Percentiles rank a stretch among this genome's conserved stretches.
Conservation (phyloP, 2,888 invertebrate species). For the Cheilosia grossa region DNA sequence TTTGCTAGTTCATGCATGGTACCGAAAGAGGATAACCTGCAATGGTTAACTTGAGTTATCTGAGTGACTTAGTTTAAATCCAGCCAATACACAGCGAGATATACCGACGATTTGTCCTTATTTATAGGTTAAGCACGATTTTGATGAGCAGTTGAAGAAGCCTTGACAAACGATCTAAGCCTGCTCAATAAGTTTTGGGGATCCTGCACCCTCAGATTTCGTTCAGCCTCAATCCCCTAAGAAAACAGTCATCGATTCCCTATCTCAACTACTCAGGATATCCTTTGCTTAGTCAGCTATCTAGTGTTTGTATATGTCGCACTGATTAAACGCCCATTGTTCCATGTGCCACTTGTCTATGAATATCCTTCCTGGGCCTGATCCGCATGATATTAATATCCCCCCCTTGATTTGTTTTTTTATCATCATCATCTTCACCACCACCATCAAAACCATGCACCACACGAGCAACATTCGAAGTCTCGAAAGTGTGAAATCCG, state of each 20-base stretch:
- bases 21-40: too few species aligned
- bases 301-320: slow-evolving; percentile 41
- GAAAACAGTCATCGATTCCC: slow-evolving; percentile 9
- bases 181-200: too few species aligned
- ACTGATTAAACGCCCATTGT: slow-evolving; percentile 64
- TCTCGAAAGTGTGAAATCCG: slow-evolving; percentile 68
- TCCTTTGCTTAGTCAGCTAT: slow-evolving; percentile 44
- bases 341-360: slow-evolving; percentile 51
- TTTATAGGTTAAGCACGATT: too few species aligned
- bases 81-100: too few species aligned
- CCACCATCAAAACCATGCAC: slow-evolving; percentile 47
- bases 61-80: too few species aligned
- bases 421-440: slow-evolving; percentile 34
- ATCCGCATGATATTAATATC: slow-evolving; percentile 22
- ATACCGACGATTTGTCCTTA: too few species aligned
- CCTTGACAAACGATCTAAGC: too few species aligned
- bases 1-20: too few species aligned
- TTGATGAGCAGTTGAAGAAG: too few species aligned
- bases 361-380: slow-evolving; percentile 50
- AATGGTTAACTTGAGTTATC: too few species aligned
- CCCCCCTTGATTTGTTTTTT: slow-evolving; percentile 32
- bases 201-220: too few species aligned
- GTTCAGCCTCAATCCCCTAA: background rate
- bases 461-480: slow-evolving; percentile 36
- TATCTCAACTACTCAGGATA: slow-evolving; percentile 60